A percentile compares a stretch with the other conserved stretches of the same genome.
These are phyloP conservation scores for Dendropsophus ebraccatus DNA, from an alignment of 2,113 vertebrate genomes.

Conservation along the genomic window DNA sequence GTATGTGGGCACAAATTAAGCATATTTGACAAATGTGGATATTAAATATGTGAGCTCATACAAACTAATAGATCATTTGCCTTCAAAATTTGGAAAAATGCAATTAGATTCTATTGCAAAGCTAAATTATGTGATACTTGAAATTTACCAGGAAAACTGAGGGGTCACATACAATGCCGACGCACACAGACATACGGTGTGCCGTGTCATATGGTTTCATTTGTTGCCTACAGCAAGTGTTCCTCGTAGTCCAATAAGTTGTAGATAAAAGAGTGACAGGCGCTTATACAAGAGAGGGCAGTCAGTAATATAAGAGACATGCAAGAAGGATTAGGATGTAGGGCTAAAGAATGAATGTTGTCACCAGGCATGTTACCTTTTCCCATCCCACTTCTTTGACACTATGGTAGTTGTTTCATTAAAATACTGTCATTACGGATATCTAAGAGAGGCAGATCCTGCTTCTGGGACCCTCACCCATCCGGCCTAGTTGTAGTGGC, in stretches of 20 bases:
- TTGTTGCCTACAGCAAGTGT: not conserved
- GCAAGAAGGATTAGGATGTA: not conserved
- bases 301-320: not conserved
- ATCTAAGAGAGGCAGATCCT: no score
- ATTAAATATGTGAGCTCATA: slow-evolving; percentile 57
- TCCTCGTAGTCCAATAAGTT: not conserved
- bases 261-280: not conserved
- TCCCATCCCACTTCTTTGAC: no score
- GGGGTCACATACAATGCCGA: not conserved
- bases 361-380: no score
- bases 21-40: slow-evolving; percentile 60
- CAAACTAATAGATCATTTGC: slow-evolving; percentile 53
- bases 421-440: no score
- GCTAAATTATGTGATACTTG: slow-evolving; percentile 40
- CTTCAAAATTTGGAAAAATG: slow-evolving; percentile 36
- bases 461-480: no score
- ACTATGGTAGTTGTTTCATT: no score
- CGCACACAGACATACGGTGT: not conserved
- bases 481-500: no score
- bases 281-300: not conserved
- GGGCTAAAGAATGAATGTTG: not conserved
- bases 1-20: slow-evolving; percentile 58
- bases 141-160: not conserved
- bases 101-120: slow-evolving; percentile 39
- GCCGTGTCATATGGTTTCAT: not conserved